These are phyloP conservation scores for Mustela lutreola DNA, from an alignment of 2,113 vertebrate genomes.

Conservation along the genomic window DNA sequence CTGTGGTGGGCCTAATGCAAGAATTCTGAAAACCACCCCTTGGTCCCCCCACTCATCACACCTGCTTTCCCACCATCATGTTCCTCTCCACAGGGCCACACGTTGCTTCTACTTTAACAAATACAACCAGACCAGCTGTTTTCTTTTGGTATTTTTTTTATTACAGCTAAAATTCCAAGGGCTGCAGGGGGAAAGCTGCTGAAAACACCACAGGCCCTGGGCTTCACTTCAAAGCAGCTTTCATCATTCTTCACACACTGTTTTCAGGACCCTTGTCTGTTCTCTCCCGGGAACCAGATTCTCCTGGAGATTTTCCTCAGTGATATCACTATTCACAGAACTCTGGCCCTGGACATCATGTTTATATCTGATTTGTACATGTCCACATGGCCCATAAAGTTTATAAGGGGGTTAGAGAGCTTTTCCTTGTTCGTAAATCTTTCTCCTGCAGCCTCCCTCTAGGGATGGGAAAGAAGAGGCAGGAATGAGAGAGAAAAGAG, in stretches of 20 bases:
- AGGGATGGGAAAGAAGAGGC: slow-evolving; percentile 53
- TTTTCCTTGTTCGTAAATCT: slow-evolving; percentile 85
- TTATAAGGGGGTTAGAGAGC: slow-evolving; percentile 85
- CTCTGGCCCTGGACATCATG: slow-evolving; percentile 82
- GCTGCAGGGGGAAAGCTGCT: slow-evolving; percentile 86
- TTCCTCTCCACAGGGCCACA: slow-evolving; percentile 75
- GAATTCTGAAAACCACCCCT: neutral
- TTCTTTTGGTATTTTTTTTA: slow-evolving; percentile 89
- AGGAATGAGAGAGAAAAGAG: neutral
- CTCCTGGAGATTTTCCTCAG: slow-evolving; percentile 87
- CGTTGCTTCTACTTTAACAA: slow-evolving; percentile 84
- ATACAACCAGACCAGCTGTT: slow-evolving; percentile 87
- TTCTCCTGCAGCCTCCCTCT: slow-evolving; percentile 39
- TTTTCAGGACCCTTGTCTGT: slow-evolving; percentile 87
- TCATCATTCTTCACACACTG: slow-evolving; percentile 88
- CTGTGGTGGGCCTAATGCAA: neutral
- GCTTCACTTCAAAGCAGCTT: slow-evolving; percentile 90
- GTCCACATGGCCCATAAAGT: slow-evolving; percentile 88
- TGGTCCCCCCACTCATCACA: neutral
- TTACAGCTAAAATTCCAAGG: slow-evolving; percentile 90
- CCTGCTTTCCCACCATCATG: slow-evolving; percentile 58
- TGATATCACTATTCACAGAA: slow-evolving; percentile 89
- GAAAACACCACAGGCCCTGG: slow-evolving; percentile 84
- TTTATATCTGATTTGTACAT: slow-evolving; percentile 87
- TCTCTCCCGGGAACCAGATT: slow-evolving; percentile 87